Evolutionary conservation across 2,113 vertebrate genomes (phyloP).

Genomic region (Protomyctophum bolini): DNA sequence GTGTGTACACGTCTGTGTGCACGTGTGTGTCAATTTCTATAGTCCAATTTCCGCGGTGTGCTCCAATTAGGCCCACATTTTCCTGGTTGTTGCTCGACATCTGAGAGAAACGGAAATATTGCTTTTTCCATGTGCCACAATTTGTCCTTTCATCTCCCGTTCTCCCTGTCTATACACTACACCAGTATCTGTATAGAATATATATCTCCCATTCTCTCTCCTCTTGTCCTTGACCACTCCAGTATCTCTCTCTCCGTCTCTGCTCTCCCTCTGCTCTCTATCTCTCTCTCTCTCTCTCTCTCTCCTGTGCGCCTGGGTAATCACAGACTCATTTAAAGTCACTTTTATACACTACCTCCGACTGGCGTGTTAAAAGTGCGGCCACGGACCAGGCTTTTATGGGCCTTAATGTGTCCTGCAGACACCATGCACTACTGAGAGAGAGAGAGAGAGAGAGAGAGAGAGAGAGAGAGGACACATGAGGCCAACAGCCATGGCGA

Average conservation of each 20-base stretch:
- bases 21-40: constrained; percentile 18
- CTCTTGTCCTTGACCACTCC: constrained; percentile 68
- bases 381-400: constrained; percentile 74
- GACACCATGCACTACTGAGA: constrained; percentile 61
- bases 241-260: constrained; percentile 41
- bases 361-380: constrained; percentile 72
- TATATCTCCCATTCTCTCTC: constrained; percentile 47
- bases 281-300: too few species aligned
- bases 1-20: too few species aligned
- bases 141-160: too few species aligned
- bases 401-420: constrained; percentile 73
- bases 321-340: constrained; percentile 77
- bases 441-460: constrained; percentile 19
- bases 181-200: too few species aligned
- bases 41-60: constrained; percentile 41
- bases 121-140: too few species aligned
- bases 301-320: constrained; percentile 67
- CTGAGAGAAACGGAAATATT: constrained; percentile 54
- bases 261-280: constrained; percentile 4
- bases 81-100: constrained; percentile 24
- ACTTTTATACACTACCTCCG: constrained; percentile 76
- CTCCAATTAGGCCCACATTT: constrained; percentile 47
- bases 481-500: constrained; percentile 68
- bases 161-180: too few species aligned
- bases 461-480: constrained; percentile 30